Evolutionary conservation across 2,888 invertebrate species (phyloP).

Genomic region (Phengaris alcon): DNA sequence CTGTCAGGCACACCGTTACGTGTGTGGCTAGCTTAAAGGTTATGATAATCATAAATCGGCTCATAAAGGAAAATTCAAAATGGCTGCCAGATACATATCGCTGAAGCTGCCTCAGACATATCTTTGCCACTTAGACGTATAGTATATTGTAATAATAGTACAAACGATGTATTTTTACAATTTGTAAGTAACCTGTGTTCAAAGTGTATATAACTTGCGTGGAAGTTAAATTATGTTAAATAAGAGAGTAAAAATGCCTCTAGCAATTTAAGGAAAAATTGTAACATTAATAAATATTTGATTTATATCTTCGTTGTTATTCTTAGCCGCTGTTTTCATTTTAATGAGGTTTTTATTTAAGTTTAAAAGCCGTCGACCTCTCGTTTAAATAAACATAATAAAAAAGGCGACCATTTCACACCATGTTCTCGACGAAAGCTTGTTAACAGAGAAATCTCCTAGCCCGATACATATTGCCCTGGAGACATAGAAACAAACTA

Average conservation of each 20-base stretch:
- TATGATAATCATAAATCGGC: no score
- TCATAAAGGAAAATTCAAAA: neutral
- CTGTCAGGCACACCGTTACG: no score
- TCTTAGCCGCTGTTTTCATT: neutral
- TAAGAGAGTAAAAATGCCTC: neutral
- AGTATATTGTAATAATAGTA: conserved; percentile 7
- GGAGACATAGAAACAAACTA: neutral
- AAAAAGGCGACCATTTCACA: neutral
- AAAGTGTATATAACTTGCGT: conserved; percentile 50
- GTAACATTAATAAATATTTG: conserved; percentile 26
- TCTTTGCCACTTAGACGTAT: conserved; percentile 37
- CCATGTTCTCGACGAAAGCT: neutral
- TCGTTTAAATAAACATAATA: no score
- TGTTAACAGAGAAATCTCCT: neutral
- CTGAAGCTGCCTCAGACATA: conserved; percentile 36
- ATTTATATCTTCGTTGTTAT: conserved; percentile 5
- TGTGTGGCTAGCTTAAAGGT: no score
- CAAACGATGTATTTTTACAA: conserved; percentile 11
- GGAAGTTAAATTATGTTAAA: conserved; percentile 28
- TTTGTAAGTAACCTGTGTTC: conserved; percentile 53
- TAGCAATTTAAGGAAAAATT: conserved; percentile 2
- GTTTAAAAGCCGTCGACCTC: no score
- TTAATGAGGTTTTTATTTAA: neutral
- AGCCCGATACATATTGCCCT: neutral
- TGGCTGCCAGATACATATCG: conserved; percentile 8